Percentiles rank a stretch among this genome's conserved stretches.
Evolutionary conservation across 2,113 vertebrate species (phyloP).

Genomic region (Bubalus kerabau): DNA sequence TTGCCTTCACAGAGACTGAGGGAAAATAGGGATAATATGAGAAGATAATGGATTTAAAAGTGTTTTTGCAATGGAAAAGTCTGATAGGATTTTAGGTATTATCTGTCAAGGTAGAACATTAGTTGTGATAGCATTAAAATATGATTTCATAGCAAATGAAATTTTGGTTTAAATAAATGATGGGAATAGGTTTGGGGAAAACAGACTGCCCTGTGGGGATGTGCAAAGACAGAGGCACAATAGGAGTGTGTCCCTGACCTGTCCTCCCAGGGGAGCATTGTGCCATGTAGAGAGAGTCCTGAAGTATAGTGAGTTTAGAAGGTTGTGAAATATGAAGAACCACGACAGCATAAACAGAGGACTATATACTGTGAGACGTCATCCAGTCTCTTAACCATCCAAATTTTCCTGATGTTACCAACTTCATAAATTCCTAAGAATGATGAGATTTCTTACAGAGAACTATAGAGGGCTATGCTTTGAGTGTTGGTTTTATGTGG

Average conservation of each 20-base stretch:
- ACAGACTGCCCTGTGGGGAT: not conserved
- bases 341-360: not conserved
- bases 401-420: not conserved
- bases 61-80: not conserved
- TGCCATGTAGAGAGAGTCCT: not conserved
- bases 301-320: not conserved
- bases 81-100: not conserved
- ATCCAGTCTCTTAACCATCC: not conserved
- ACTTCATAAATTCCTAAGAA: not conserved
- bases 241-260: not conserved
- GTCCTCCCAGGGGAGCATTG: not conserved
- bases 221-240: not conserved
- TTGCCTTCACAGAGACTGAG: not conserved
- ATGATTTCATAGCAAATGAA: not conserved
- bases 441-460: not conserved
- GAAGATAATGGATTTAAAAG: not conserved
- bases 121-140: not conserved
- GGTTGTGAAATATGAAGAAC: not conserved
- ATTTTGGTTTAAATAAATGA: not conserved
- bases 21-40: not conserved
- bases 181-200: not conserved
- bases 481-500: not conserved
- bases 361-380: fast-evolving
- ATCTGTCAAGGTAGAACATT: not conserved
- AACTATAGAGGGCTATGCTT: not conserved